Base-by-base conservation (phyloP, 2,797 vertebrate species). In the Erpetoichthys calabaricus region DNA sequence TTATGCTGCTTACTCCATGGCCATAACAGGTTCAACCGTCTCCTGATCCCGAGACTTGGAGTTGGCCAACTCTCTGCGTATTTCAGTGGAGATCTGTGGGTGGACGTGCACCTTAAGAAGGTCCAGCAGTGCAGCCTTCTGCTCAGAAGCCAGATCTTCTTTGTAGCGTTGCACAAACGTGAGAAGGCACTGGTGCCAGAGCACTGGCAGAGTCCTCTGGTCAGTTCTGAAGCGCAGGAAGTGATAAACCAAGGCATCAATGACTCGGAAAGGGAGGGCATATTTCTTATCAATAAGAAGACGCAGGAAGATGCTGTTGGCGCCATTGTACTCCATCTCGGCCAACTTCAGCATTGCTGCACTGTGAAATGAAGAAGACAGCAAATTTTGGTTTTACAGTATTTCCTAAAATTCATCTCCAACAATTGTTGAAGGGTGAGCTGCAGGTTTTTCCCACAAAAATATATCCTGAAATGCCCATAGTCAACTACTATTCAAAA, bases 111-210 rank as follows among this genome's bases (percentile, higher is more conserved):
- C 73, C 65, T 88, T 91, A 49, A 99, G 84, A 68, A 99, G 84
- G 65, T 96, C 95, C n/a, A 94, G 69, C 69, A 99, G 75, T 0
- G 89, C 82, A 2, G 78, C 78, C 66, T 96, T 98, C 83, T 99
- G 96, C 54, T 98, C 95, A 0, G 86, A 86, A 53, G 92, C 82
- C 69, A 99, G 72, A 70, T 99, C 96, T 1, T 94, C 90, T 69
- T 96, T 97, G 76, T 97, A 99, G 63, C 93, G 94, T 78, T 99
- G 96, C 8, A 79, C 86, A 42, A 99, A 57, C 4, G 89, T 89
- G 68, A 99, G 89, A 10, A 99, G 75, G 72, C 91, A 87, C 79
- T 99, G 96, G 75, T 99, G 95, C 96, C 96, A 99, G 60, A 99
- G 84, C 65, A 98, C 94, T 0, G 96, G 96, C 73, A 99, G 89